Percentiles rank a stretch among this genome's conserved stretches.
Evolutionary conservation across 2,113 vertebrate species (phyloP).

Genomic region (Osmerus mordax): DNA sequence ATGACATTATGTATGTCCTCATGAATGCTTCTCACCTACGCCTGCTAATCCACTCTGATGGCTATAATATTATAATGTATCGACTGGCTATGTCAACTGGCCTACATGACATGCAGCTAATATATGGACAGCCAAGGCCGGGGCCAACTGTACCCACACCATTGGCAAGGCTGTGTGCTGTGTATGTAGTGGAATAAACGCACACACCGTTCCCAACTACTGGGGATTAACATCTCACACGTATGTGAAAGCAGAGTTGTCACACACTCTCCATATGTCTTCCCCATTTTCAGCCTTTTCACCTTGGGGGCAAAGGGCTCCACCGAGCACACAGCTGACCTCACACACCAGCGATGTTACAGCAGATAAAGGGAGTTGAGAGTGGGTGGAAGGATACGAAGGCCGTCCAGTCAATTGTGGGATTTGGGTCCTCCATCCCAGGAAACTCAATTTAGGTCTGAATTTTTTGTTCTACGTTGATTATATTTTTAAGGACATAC

Average conservation of each 20-base stretch:
- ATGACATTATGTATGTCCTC: slow-evolving; percentile 7
- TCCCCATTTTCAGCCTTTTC: slow-evolving; percentile 18
- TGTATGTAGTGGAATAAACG: slow-evolving; percentile 12
- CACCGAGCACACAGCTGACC: slow-evolving; percentile 22
- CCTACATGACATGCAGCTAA: slow-evolving; percentile 13
- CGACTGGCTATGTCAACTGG: slow-evolving; percentile 15
- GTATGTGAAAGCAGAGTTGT: slow-evolving; percentile 33
- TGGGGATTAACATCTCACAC: background rate
- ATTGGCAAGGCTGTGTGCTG: background rate
- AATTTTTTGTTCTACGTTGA: no score
- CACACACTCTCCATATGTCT: slow-evolving; percentile 24
- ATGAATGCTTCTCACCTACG: slow-evolving; percentile 10
- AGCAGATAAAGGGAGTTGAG: slow-evolving; percentile 5
- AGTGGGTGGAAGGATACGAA: slow-evolving; percentile 1
- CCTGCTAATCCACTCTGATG: slow-evolving; percentile 11
- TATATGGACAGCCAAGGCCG: slow-evolving; percentile 8
- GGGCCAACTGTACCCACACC: slow-evolving; percentile 15
- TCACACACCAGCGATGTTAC: slow-evolving; percentile 1
- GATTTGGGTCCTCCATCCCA: no score
- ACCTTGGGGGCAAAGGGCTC: slow-evolving; percentile 10
- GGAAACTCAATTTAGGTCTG: no score
- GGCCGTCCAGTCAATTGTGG: background rate
- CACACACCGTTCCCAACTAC: background rate
- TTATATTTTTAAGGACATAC: no score
- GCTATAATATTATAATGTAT: slow-evolving; percentile 27